Conservation (phyloP, 2,888 invertebrate species). For the Blera fallax region DNA sequence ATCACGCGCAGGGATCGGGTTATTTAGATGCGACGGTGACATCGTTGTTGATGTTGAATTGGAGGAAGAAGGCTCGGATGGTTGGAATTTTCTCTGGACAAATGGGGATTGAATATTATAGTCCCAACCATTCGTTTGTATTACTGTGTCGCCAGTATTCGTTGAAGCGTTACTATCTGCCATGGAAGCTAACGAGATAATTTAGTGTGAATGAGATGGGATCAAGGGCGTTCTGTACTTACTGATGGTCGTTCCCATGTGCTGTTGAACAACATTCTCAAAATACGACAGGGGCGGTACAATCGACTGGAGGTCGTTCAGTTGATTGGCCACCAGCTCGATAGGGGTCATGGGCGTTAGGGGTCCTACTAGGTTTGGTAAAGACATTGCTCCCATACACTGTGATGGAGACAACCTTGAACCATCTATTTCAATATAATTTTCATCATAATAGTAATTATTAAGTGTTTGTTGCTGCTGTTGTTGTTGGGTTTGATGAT, state of each 20-base stretch:
- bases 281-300: conserved; percentile 81
- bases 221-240: conserved; percentile 15
- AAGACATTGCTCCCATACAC: conserved; percentile 74
- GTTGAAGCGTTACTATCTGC: conserved; percentile 77
- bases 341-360: conserved; percentile 79
- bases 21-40: conserved; percentile 41
- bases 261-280: conserved; percentile 80
- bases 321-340: conserved; percentile 78
- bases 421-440: conserved; percentile 74
- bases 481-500: conserved; percentile 16
- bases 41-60: conserved; percentile 49
- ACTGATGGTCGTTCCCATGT: conserved; percentile 78
- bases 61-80: conserved; percentile 33
- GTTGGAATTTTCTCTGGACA: conserved; percentile 75
- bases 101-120: conserved; percentile 80
- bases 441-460: conserved; percentile 47
- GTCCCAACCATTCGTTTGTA: conserved; percentile 81
- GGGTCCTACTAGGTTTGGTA: conserved; percentile 68
- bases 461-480: not conserved
- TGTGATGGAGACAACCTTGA: conserved; percentile 77
- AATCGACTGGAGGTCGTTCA: conserved; percentile 79
- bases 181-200: conserved; percentile 8
- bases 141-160: conserved; percentile 77
- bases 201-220: not conserved
- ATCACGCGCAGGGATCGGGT: conserved; percentile 19